phyloP scores from a whole-genome alignment of 2,888 invertebrate genomes.

The Desoria tigrina region DNA sequence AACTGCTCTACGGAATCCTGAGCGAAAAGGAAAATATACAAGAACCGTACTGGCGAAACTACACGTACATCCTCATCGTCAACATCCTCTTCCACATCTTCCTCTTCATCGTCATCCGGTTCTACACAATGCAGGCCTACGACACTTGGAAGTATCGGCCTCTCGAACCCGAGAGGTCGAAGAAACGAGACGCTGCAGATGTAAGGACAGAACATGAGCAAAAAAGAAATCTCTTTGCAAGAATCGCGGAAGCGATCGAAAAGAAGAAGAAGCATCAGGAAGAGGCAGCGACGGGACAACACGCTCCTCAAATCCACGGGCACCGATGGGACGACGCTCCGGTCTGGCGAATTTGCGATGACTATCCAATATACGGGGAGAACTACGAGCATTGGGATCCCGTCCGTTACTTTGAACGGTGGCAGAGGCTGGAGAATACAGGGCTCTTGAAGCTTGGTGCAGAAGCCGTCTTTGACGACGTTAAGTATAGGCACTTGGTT shows the following conservation, averaged over 20 bases:
- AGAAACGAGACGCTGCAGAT: background rate
- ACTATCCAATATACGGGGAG: conserved; percentile 23
- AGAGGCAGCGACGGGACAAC: too few relatives aligned
- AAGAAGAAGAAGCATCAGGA: background rate
- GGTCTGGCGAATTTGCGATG: conserved; percentile 17
- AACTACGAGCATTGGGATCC: conserved; percentile 32
- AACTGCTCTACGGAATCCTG: background rate
- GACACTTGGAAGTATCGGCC: conserved; percentile 19
- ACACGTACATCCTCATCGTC: background rate
- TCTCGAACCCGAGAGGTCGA: background rate
- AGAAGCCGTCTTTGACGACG: too few relatives aligned
- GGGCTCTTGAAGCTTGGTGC: too few relatives aligned
- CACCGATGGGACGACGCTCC: background rate
- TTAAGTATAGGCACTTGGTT: too few relatives aligned
- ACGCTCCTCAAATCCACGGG: background rate
- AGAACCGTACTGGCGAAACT: background rate
- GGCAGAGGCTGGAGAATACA: conserved; percentile 12
- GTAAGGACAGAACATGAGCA: background rate
- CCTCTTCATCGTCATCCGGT: conserved; percentile 20
- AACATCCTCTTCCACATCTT: conserved; percentile 17
- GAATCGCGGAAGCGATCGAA: background rate
- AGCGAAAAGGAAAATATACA: background rate
- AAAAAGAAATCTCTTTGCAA: background rate
- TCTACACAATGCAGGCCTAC: conserved; percentile 29
- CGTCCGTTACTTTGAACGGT: conserved; percentile 3